Conservation (phyloP, 1,140 invertebrate genomes). For the Planococcus citri region DNA sequence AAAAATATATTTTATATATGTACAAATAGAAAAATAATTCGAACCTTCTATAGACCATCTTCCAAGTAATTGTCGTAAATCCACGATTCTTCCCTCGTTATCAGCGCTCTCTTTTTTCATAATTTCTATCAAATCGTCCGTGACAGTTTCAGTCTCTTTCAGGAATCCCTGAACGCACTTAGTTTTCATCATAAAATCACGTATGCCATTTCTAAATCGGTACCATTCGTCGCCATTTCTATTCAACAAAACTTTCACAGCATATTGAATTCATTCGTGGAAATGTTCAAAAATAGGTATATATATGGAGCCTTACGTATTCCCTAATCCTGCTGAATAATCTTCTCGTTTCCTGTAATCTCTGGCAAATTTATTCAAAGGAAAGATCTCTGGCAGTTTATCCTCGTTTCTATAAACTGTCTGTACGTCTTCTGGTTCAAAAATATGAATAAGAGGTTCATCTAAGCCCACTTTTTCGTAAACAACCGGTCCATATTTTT, state of each 20-base stretch:
- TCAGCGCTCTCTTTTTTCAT: conserved; percentile 25
- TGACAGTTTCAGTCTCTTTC: conserved; percentile 34
- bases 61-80: conserved; percentile 30
- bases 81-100: conserved; percentile 23
- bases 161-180: conserved; percentile 36
- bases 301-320: conserved; percentile 37
- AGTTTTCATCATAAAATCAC: conserved; percentile 38
- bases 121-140: conserved; percentile 34
- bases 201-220: conserved; percentile 34
- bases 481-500: conserved; percentile 33
- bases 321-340: conserved; percentile 41
- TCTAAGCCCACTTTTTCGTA: conserved; percentile 30
- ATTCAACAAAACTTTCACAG: neutral
- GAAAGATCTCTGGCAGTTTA: conserved; percentile 38
- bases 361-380: conserved; percentile 39
- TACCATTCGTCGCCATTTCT: conserved; percentile 43
- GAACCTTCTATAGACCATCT: conserved; percentile 36
- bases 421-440: conserved; percentile 34
- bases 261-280: too few species aligned
- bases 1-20: too few species aligned
- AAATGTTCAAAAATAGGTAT: too few species aligned
- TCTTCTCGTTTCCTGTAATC: conserved; percentile 37
- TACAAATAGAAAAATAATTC: neutral
- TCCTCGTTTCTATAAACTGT: conserved; percentile 35
- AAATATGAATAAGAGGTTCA: conserved; percentile 32